Base-by-base conservation (phyloP, 2,888 invertebrate genomes). In the Tupiocoris notatus region DNA sequence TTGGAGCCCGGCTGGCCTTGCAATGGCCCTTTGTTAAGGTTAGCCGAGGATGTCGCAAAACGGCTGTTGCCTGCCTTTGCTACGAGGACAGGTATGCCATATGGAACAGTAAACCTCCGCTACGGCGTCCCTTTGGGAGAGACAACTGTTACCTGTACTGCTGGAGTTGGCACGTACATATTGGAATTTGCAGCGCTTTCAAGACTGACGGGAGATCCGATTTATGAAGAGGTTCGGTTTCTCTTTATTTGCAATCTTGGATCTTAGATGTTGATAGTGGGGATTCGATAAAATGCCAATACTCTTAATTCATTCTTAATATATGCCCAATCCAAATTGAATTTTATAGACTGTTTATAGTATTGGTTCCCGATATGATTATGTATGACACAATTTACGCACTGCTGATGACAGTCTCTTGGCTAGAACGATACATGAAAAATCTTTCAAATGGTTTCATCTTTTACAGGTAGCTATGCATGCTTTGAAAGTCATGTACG, bases 1-100 rank as follows among this genome's bases (percentile, higher is more conserved):
- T 82, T 95, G 64, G 96, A 96, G 83, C 91, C 92, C 1, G 98
- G 97, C 0, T 99, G 98, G 97, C 99, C 99, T 0, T 99, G 99
- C 83, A 92, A 93, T 83, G 99, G 99, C 0, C 98, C 98, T 0
- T 85, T 99, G 1, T 86, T 99, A 6, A 87, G 93, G 18, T 86
- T 99, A 79, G 99, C 99, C 0, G 98, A 97, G 84, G 94, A 96
- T 85, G 95, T 97, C 25, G 98, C 97, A 0, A 90, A 93, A 78
- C 88, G 96, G 81, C 85, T 99, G 16, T 87, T 99, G 66, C 93
- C 95, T 24, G 94, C 95, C 0, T 95, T 95, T 84, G 92, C 95
- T 82, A 94, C 94, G 0, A 90, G 90, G 25, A 93, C 94, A 9
- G 96, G 97, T 25, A 98, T 98, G 97, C 98, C 98, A 0, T 98